These are phyloP conservation scores for Dromius quadrimaculatus DNA, from an alignment of 2,888 invertebrate genomes.

Conservation along the genomic window DNA sequence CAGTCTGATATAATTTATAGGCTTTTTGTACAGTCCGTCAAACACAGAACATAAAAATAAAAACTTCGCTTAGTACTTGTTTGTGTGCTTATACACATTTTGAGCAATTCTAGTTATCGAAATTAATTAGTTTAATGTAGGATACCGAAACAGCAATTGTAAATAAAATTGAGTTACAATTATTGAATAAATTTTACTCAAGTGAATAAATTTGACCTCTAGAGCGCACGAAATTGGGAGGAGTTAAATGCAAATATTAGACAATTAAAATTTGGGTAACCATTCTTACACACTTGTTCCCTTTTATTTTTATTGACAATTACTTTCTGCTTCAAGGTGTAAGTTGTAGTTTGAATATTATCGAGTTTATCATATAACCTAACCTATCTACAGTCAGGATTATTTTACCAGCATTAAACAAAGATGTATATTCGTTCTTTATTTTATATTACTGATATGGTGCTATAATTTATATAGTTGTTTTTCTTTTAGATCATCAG, in stretches of 20 bases:
- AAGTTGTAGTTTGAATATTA: neutral
- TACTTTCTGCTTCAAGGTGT: neutral
- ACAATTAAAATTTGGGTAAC: slow-evolving; percentile 49
- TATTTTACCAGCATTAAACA: neutral
- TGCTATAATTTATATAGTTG: neutral
- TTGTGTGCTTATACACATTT: slow-evolving; percentile 50
- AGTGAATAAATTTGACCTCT: slow-evolving; percentile 53
- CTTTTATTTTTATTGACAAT: neutral
- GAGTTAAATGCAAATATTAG: slow-evolving; percentile 52
- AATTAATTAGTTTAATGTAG: slow-evolving; percentile 44
- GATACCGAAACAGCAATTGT: neutral
- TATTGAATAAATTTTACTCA: slow-evolving; percentile 43
- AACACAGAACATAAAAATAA: slow-evolving; percentile 33
- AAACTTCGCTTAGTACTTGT: slow-evolving; percentile 29
- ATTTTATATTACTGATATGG: too few species aligned
- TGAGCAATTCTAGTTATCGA: slow-evolving; percentile 45
- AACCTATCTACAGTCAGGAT: slow-evolving; percentile 15
- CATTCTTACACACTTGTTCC: slow-evolving; percentile 2
- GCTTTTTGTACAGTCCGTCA: slow-evolving; percentile 48
- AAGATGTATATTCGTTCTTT: neutral
- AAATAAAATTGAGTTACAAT: slow-evolving; percentile 27
- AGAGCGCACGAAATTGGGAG: slow-evolving; percentile 49
- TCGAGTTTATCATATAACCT: slow-evolving; percentile 9
- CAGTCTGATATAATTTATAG: slow-evolving; percentile 40
- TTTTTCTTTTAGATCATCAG: slow-evolving; percentile 8